A percentile compares a stretch with the other conserved stretches of the same genome.
Conservation (phyloP, 2,113 vertebrate species). For the Ptyas mucosa region DNA sequence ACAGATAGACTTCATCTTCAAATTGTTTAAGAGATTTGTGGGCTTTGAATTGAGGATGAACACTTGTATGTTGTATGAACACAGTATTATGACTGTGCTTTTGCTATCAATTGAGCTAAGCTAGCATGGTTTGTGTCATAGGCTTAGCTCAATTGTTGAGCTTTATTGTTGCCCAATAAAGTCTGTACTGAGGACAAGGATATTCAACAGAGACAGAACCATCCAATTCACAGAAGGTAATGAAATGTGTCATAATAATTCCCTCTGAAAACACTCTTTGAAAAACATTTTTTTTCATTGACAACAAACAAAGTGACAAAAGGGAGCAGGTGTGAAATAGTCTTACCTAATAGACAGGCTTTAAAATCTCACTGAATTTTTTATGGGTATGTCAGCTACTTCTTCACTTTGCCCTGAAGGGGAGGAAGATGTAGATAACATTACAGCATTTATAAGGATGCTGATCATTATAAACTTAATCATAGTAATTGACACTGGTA, state of each 20-base stretch:
- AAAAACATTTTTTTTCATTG: conserved; percentile 59
- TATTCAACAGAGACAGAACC: conserved; percentile 53
- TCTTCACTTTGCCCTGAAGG: conserved; percentile 21
- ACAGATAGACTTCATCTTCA: conserved; percentile 7
- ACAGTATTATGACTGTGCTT: conserved; percentile 13
- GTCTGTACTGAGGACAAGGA: conserved; percentile 27
- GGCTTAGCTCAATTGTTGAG: conserved; percentile 51
- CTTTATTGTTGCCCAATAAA: conserved; percentile 35
- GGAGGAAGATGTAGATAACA: not conserved
- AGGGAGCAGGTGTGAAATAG: conserved; percentile 64
- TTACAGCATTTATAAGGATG: conserved; percentile 8
- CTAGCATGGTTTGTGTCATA: conserved; percentile 2
- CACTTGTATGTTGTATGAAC: not conserved
- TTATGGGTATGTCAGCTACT: conserved; percentile 40
- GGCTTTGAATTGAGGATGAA: not conserved
- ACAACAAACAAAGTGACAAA: conserved; percentile 62
- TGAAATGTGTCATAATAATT: conserved; percentile 63
- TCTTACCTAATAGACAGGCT: conserved; percentile 45
- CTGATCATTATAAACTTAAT: conserved; percentile 20
- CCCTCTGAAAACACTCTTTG: conserved; percentile 46
- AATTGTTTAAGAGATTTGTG: not conserved
- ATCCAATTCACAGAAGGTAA: conserved; percentile 60
- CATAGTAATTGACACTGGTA: not conserved
- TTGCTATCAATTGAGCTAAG: conserved; percentile 24
- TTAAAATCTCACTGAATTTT: conserved; percentile 37